Base-by-base conservation (phyloP, 2,797 vertebrate species). In the Propithecus deckenii region DNA sequence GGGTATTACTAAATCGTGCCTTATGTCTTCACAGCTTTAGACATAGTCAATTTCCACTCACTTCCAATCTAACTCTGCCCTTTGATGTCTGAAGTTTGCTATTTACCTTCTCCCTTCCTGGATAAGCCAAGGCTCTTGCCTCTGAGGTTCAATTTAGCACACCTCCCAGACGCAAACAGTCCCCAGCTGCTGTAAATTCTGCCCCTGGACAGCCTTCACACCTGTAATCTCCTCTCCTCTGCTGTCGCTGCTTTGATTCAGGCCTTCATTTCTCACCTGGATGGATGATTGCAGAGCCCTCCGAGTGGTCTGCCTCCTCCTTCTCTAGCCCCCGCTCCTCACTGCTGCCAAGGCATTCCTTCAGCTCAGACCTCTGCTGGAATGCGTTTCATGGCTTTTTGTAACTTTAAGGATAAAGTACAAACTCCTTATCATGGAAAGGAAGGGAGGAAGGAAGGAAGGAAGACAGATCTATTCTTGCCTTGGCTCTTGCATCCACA, bases 31-130 rank as follows among this genome's bases (percentile, higher is more conserved):
- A 17, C 38, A 15, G 86, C 55, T 91, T 79, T 75, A 38, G 25
- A 75, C 43, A 69, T 55, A 96, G 79, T 80, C 46, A 5, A 17
- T 88, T 86, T 95, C 67, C 4, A 11, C 52, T 91, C 32, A 7
- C 10, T 93, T 89, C 57, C 52, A 5, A 35, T 71, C 38, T 92
- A 8, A 41, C 38, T 74, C 38, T 96, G 85, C 91, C 88, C 84
- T 95, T 95, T 89, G 83, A 76, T 61, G 63, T 84, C 78, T 50
- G 89, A 8, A 23, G 38, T 93, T 92, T 96, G 80, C 83, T 95
- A 72, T 95, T 97, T 92, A 63, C 96, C 52, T 78, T 89, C 71
- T n/a, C 86, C 18, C 14, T 95, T 38, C 55, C 55, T 17, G 75
- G 86, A 79, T 72, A 76, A 76, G 35, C 48, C 20, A 48, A 75